These are phyloP conservation scores for Pseudochaenichthys georgianus DNA, from an alignment of 2,797 vertebrate genomes.

Conservation along the genomic window DNA sequence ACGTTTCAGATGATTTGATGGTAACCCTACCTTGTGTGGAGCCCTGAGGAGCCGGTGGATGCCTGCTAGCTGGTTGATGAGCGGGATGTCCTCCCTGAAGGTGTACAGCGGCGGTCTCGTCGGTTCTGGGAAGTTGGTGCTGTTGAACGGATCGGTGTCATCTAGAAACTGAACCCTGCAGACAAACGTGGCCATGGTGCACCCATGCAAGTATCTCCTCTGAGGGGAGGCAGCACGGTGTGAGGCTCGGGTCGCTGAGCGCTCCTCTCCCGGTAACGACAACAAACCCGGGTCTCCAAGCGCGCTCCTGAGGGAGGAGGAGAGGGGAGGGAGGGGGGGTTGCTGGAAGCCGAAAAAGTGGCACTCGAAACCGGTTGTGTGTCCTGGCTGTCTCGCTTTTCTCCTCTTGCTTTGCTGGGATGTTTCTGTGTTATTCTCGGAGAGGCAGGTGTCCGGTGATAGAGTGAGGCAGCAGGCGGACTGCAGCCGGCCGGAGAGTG, in stretches of 20 bases:
- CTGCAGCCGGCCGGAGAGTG: constrained; percentile 61
- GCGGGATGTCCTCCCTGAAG: constrained; percentile 91
- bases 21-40: constrained; percentile 90
- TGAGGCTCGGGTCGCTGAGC: constrained; percentile 24
- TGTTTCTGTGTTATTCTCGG: constrained; percentile 50
- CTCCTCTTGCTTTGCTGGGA: constrained; percentile 14
- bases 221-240: constrained; percentile 51
- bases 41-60: constrained; percentile 92
- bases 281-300: constrained; percentile 78
- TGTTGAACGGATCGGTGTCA: constrained; percentile 96
- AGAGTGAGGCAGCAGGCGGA: constrained; percentile 50
- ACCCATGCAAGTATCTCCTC: constrained; percentile 84
- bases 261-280: constrained; percentile 70
- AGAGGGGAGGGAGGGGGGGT: background rate
- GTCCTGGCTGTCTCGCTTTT: background rate
- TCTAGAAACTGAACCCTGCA: constrained; percentile 96
- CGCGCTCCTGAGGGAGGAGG: constrained; percentile 37
- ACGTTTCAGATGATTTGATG: background rate
- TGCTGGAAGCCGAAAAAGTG: constrained; percentile 9
- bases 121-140: constrained; percentile 94
- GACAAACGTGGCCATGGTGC: constrained; percentile 91
- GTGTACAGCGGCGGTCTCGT: constrained; percentile 91
- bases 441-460: constrained; percentile 74
- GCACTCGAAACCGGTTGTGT: background rate
- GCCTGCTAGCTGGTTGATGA: constrained; percentile 91